phyloP scores from a whole-genome alignment of 1,140 invertebrate species.

The Batillaria attramentaria region DNA sequence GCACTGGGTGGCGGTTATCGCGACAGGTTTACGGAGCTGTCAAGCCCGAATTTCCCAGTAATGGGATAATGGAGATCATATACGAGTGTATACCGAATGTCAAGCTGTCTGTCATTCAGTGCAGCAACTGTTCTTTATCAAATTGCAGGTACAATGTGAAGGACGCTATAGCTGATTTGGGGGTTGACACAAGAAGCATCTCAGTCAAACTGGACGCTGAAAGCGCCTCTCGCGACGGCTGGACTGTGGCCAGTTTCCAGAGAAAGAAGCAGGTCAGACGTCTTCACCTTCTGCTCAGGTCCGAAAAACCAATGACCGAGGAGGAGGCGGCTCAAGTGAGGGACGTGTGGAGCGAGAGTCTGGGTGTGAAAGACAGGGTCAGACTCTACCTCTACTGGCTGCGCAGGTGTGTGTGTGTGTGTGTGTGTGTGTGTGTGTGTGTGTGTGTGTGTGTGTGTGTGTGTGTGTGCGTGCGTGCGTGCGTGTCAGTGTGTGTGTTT shows the following conservation, averaged over 20 bases:
- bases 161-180: no score
- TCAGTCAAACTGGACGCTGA: no score
- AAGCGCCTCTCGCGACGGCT: no score
- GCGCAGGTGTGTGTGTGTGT: slow-evolving; percentile 15
- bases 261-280: slow-evolving; percentile 1
- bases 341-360: slow-evolving; percentile 30
- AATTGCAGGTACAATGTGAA: no score
- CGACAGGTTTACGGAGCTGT: no score
- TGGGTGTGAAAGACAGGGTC: slow-evolving; percentile 60
- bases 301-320: slow-evolving; percentile 35
- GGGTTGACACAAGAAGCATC: no score
- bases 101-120: no score
- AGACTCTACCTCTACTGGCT: slow-evolving; percentile 67
- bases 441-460: slow-evolving; percentile 14
- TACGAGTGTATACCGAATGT: no score
- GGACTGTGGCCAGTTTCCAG: neutral
- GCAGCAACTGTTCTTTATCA: no score
- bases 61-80: no score
- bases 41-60: no score
- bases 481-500: neutral
- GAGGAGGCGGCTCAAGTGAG: slow-evolving; percentile 23
- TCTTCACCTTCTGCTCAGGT: slow-evolving; percentile 32
- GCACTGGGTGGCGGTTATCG: no score
- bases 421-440: neutral
- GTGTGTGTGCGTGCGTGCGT: neutral